Evolutionary conservation across 2,888 invertebrate genomes (phyloP).

Genomic region (Drosophila putrida): DNA sequence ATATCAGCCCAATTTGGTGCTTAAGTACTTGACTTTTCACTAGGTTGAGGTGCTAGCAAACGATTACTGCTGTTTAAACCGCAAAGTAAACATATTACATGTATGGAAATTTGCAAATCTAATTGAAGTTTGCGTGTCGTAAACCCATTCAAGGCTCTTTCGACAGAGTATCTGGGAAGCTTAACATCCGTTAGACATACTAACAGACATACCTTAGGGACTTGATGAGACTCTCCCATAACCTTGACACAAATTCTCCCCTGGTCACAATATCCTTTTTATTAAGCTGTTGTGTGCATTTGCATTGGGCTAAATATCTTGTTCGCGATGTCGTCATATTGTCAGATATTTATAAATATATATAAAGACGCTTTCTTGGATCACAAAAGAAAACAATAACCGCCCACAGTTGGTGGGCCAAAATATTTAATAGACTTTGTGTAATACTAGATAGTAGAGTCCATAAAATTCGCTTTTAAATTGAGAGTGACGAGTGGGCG

Average conservation of each 20-base stretch:
- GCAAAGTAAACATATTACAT: constrained; percentile 19
- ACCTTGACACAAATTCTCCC: constrained; percentile 55
- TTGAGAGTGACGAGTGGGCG: constrained; percentile 11
- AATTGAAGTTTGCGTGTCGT: constrained; percentile 55
- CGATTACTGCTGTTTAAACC: not conserved
- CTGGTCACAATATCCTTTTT: constrained; percentile 46
- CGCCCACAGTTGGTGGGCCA: constrained; percentile 64
- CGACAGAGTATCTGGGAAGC: not conserved
- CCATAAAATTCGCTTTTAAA: constrained; percentile 63
- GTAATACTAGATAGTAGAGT: constrained; percentile 65
- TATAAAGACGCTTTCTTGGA: constrained; percentile 18
- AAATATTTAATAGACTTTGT: constrained; percentile 61
- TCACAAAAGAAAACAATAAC: constrained; percentile 67
- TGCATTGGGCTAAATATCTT: constrained; percentile 28
- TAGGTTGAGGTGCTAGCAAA: not conserved
- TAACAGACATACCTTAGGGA: constrained; percentile 10
- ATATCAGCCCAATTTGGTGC: not conserved
- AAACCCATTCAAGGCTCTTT: constrained; percentile 29
- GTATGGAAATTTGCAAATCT: constrained; percentile 33
- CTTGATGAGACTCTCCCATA: constrained; percentile 24
- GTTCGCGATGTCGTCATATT: constrained; percentile 52
- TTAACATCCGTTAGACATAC: constrained; percentile 21
- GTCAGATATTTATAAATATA: constrained; percentile 27
- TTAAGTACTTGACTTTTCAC: not conserved
- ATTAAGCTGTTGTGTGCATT: constrained; percentile 29